Conservation (phyloP, 2,888 invertebrate species). For the Mamestra brassicae region DNA sequence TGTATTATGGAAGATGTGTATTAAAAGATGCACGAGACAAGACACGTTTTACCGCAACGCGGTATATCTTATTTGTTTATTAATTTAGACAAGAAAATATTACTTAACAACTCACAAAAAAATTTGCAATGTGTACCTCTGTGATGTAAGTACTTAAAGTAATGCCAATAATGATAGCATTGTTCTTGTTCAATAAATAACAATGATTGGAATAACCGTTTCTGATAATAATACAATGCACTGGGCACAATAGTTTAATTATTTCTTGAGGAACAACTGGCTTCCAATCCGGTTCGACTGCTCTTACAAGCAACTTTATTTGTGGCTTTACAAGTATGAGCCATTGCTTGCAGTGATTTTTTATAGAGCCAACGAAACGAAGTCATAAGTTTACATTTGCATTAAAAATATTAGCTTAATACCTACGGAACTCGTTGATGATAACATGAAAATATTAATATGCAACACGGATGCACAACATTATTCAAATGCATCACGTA, state of each 20-base stretch:
- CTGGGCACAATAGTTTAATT: slow-evolving; percentile 57
- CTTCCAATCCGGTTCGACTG: slow-evolving; percentile 36
- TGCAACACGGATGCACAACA: slow-evolving; percentile 25
- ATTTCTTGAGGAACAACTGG: slow-evolving; percentile 49
- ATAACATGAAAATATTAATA: not conserved
- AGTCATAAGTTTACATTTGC: not conserved
- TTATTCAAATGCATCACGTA: slow-evolving; percentile 41
- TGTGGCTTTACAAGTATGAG: not conserved
- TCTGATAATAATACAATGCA: slow-evolving; percentile 51
- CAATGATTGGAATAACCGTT: slow-evolving; percentile 49
- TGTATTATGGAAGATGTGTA: slow-evolving; percentile 21
- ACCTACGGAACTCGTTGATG: not conserved
- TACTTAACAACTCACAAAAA: not conserved
- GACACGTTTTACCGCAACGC: slow-evolving; percentile 6
- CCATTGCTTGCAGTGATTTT: slow-evolving; percentile 10
- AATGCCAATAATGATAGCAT: slow-evolving; percentile 50
- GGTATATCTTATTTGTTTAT: not conserved
- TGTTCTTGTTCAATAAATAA: slow-evolving; percentile 58
- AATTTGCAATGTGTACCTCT: not conserved
- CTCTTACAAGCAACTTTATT: slow-evolving; percentile 26
- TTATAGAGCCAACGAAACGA: not conserved
- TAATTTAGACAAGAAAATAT: not conserved
- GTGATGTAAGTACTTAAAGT: not conserved
- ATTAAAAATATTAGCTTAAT: not conserved
- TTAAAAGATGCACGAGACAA: slow-evolving; percentile 8